Evolutionary conservation across 2,113 vertebrate species (phyloP), one percentile per base, ranked within the genome.

Genomic region (Scopus umbretta): DNA sequence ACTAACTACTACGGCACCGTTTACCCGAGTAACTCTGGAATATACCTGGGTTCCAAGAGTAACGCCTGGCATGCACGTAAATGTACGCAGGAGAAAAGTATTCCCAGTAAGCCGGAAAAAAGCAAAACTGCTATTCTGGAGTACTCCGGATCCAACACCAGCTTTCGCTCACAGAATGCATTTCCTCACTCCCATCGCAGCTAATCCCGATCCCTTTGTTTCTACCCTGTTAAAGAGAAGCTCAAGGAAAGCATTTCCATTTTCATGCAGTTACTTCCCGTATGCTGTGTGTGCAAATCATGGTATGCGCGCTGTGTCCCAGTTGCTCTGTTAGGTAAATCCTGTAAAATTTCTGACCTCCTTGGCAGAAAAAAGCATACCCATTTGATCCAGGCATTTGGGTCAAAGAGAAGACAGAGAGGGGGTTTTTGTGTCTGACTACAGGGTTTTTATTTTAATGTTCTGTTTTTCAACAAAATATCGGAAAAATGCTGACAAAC

Each of bases 271-370:
- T 36, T 16, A 1, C 19, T 70, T 40, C 56, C 80, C 3, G 5
- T 12, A 4, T 0, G 10, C 3, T 15, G 10, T 3, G 23, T 5
- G 88, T 30, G 62, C 42, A 14, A 14, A 43, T 43, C 1, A 47
- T 47, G 36, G 38, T 36, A 8, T 59, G 5, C 5, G 49, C 40
- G 68, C 61, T n/a, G 43, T 2, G 70, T 61, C 63, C 32, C 59
- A 38, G 43, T 5, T 22, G 27, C 45, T 89, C 30, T 62, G 9
- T 50, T 5, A 84, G 75, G 84, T 6, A 52, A 93, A 92, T 55
- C 92, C 71, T 68, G 47, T 47, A 50, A 71, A 49, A 49, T 80
- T 65, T 3, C 56, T 11, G 71, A 86, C 88, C 86, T 72, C 73
- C 59, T 1, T 8, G 34, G 72, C 90, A 75, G 67, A 18, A 70